Evolutionary conservation across 2,113 vertebrate genomes (phyloP).

Genomic region (Ageneiosus marmoratus): DNA sequence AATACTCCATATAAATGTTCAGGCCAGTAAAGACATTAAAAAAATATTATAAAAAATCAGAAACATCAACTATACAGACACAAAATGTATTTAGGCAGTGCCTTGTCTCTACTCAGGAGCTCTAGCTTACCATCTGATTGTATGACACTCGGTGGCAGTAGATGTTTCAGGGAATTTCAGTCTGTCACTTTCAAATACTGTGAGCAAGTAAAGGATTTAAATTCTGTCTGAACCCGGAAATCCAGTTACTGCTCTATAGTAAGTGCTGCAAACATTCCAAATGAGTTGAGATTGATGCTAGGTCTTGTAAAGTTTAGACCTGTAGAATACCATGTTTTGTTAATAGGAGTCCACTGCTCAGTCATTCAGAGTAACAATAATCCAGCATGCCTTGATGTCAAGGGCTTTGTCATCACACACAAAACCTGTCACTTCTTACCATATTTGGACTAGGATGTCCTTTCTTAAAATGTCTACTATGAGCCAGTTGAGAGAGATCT

Average conservation of each 20-base stretch:
- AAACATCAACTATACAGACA: constrained; percentile 67
- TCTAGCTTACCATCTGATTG: constrained; percentile 60
- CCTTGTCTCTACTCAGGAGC: constrained; percentile 55
- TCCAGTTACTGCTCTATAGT: constrained; percentile 6
- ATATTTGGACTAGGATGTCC: constrained; percentile 52
- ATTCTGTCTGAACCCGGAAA: neutral
- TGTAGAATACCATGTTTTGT: neutral
- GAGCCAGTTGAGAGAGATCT: constrained; percentile 56
- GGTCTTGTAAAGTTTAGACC: constrained; percentile 11
- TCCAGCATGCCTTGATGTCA: constrained; percentile 35
- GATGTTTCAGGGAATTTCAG: constrained; percentile 17
- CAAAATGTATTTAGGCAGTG: constrained; percentile 52
- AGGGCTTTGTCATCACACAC: constrained; percentile 10
- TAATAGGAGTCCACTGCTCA: constrained; percentile 6
- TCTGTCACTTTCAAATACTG: constrained; percentile 14
- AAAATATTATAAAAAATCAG: constrained; percentile 55
- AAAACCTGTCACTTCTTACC: constrained; percentile 39
- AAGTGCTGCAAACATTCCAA: constrained; percentile 3
- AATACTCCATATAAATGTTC: constrained; percentile 71
- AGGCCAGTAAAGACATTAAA: constrained; percentile 59
- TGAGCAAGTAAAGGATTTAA: neutral
- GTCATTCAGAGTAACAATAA: constrained; percentile 26
- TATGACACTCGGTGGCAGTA: constrained; percentile 35
- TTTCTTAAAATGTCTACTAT: constrained; percentile 59
- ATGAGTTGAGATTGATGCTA: neutral